A percentile compares a stretch with the other conserved stretches of the same genome.
Evolutionary conservation across 2,113 vertebrate species (phyloP).

Genomic region (Rhynchomys soricoides): DNA sequence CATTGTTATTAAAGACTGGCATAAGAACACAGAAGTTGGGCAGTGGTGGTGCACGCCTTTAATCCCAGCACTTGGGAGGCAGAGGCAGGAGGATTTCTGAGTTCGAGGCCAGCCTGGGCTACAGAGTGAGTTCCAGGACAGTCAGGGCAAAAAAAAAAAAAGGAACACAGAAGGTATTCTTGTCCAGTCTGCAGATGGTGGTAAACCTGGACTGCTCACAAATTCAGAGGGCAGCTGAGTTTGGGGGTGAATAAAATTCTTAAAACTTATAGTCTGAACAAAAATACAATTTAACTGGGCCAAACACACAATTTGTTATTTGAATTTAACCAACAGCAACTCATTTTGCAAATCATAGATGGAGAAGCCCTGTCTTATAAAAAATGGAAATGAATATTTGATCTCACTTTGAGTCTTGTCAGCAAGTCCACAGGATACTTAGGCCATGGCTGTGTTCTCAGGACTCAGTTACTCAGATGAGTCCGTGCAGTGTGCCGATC

Average conservation of each 20-base stretch:
- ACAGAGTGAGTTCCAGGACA: too few species aligned
- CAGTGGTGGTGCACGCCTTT: too few species aligned
- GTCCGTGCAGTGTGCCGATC: neutral
- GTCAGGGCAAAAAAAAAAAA: too few species aligned
- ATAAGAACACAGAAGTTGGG: neutral
- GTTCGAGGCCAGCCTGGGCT: too few species aligned
- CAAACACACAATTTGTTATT: slow-evolving; percentile 19
- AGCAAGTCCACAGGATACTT: neutral
- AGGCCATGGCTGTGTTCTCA: neutral
- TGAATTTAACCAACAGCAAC: slow-evolving; percentile 13
- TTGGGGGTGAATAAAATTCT: neutral
- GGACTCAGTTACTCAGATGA: neutral
- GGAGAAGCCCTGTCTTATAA: slow-evolving; percentile 16
- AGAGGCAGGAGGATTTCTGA: too few species aligned
- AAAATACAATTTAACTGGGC: slow-evolving; percentile 35
- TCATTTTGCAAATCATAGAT: neutral
- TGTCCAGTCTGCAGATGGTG: neutral
- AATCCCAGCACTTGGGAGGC: too few species aligned
- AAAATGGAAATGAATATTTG: slow-evolving; percentile 24
- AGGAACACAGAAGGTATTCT: neutral
- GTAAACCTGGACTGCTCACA: neutral
- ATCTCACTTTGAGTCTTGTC: slow-evolving; percentile 15
- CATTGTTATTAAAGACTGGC: neutral
- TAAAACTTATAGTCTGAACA: neutral
- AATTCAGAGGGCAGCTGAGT: neutral